Conservation (phyloP, 1,140 invertebrate genomes). For the Bombus consobrinus region DNA sequence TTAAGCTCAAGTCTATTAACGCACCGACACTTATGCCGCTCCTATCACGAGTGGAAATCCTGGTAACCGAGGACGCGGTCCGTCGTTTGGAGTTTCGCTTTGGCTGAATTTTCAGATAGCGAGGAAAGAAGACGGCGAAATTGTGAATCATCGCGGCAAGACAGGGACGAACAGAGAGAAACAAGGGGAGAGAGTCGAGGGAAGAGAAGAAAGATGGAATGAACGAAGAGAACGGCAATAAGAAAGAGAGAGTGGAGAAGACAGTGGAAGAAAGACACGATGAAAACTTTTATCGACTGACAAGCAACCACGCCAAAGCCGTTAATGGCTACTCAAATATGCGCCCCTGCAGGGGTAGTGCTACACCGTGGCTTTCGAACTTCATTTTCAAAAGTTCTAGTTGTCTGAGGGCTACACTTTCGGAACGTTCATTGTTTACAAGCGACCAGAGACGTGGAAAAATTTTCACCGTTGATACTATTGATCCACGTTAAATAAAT, state of each 20-base stretch:
- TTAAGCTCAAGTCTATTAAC: conserved; percentile 50
- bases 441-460: conserved; percentile 19
- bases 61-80: conserved; percentile 45
- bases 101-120: conserved; percentile 48
- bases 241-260: background rate
- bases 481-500: background rate
- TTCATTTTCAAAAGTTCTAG: conserved; percentile 73
- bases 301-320: conserved; percentile 72
- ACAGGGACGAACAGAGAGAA: background rate
- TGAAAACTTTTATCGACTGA: conserved; percentile 71
- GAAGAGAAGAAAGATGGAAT: conserved; percentile 13
- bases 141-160: background rate
- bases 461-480: background rate
- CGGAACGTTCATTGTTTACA: conserved; percentile 69
- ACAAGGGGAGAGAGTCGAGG: too few relatives aligned
- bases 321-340: conserved; percentile 77
- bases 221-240: conserved; percentile 4
- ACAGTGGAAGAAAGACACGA: conserved; percentile 31
- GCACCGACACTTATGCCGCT: conserved; percentile 49
- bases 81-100: conserved; percentile 42
- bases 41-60: conserved; percentile 55
- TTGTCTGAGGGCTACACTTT: conserved; percentile 58
- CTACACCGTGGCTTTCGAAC: conserved; percentile 71
- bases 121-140: conserved; percentile 31
- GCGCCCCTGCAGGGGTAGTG: conserved; percentile 58